Evolutionary conservation across 2,797 vertebrate species (phyloP).

Genomic region (Centropyge bicolor): DNA sequence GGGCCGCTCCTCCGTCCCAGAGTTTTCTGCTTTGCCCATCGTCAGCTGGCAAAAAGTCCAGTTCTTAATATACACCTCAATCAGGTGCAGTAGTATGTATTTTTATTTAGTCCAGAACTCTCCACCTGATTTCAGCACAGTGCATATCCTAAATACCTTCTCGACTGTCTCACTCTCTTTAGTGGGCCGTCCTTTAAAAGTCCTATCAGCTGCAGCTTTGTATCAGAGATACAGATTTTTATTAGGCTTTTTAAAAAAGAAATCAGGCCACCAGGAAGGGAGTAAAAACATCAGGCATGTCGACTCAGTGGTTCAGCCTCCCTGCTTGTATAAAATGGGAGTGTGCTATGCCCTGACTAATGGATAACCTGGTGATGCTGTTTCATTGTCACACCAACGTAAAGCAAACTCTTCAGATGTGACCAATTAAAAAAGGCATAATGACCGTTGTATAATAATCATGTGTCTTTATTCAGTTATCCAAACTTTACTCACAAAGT

Average conservation of each 20-base stretch:
- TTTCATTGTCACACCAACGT: slow-evolving; percentile 1
- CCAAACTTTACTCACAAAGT: neutral
- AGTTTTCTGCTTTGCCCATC: slow-evolving; percentile 60
- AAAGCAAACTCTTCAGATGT: neutral
- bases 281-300: slow-evolving; percentile 18
- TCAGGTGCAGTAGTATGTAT: neutral
- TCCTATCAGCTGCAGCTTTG: slow-evolving; percentile 38
- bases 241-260: slow-evolving; percentile 35
- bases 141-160: neutral
- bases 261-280: slow-evolving; percentile 19
- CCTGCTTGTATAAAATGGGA: slow-evolving; percentile 32
- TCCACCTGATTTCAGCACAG: neutral
- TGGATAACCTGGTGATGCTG: slow-evolving; percentile 73
- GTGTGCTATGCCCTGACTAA: slow-evolving; percentile 65
- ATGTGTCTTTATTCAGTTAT: neutral
- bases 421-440: neutral
- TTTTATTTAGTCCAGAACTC: neutral
- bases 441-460: neutral
- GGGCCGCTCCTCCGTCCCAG: slow-evolving; percentile 63
- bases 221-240: slow-evolving; percentile 31
- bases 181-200: slow-evolving; percentile 45
- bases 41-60: slow-evolving; percentile 23
- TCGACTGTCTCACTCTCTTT: slow-evolving; percentile 1
- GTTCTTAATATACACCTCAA: neutral
- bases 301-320: slow-evolving; percentile 25